Percentiles rank a stretch among this genome's conserved stretches.
These are phyloP conservation scores for Aquatica leii DNA, from an alignment of 2,888 invertebrate genomes.

Conservation along the genomic window DNA sequence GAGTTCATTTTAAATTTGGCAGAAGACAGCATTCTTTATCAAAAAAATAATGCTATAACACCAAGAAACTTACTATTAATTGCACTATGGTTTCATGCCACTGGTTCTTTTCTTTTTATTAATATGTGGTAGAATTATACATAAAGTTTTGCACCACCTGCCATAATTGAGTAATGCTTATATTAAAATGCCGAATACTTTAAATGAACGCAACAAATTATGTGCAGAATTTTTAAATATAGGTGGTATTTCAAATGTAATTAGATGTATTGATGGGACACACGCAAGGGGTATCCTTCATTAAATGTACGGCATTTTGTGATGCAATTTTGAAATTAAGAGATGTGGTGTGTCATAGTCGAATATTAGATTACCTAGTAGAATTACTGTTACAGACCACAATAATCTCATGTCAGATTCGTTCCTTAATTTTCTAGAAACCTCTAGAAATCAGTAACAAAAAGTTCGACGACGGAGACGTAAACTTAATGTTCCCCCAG, in stretches of 20 bases:
- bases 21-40: too few relatives aligned
- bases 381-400: too few relatives aligned
- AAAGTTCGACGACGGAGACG: too few relatives aligned
- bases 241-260: neutral
- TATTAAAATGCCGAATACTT: neutral
- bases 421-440: too few relatives aligned
- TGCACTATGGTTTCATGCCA: constrained; percentile 30
- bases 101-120: constrained; percentile 18
- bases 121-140: constrained; percentile 22
- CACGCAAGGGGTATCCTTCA: neutral
- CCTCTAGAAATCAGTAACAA: too few relatives aligned
- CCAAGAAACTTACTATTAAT: constrained; percentile 29
- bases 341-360: neutral
- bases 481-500: too few relatives aligned
- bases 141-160: too few relatives aligned
- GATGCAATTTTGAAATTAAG: neutral
- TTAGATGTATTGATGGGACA: neutral
- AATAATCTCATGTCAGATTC: too few relatives aligned
- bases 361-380: too few relatives aligned
- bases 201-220: constrained; percentile 20
- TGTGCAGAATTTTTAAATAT: neutral
- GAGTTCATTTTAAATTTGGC: too few relatives aligned
- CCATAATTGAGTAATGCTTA: too few relatives aligned
- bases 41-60: constrained; percentile 15
- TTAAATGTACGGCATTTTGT: neutral